Evolutionary conservation across 2,797 vertebrate genomes (phyloP), one percentile per base, ranked within the genome.

Genomic region (Rhincodon typus): DNA sequence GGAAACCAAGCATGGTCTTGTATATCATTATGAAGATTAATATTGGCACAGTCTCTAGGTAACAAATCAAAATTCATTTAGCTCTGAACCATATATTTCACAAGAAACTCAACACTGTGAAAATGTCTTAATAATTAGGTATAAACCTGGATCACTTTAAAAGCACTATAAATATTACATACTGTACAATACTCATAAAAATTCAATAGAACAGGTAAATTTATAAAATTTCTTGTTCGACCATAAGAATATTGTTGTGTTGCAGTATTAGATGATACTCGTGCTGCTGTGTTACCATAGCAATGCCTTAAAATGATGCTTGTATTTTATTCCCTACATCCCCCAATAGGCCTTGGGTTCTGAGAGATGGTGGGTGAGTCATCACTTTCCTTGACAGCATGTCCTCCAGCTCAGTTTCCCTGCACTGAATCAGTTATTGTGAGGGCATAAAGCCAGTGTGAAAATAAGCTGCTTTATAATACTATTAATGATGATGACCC

Each of bases 391-490:
- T 94, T 96, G 79, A 86, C 96, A 96, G 96, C 97, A 97, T 97
- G 95, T 93, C 96, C 96, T 97, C 96, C 96, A 87, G 96, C 95
- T 96, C 94, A 66, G 10, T 96, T 96, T 97, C 96, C 96, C 96
- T 95, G 19, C 96, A 96, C 94, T 96, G 95, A 94, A 96, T 94
- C 95, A 95, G 95, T 97, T 96, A 98, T 98, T 97, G 98, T 95
- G 95, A 95, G 97, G 96, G 97, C 97, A 98, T 98, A 98, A 97
- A 97, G 96, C 96, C 97, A 96, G 97, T 97, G 97, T 97, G 98
- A 97, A 97, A 97, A 98, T 97, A 97, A 97, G 97, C 96, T 96
- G 96, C 97, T 97, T 96, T 96, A 96, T 96, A 96, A 66, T 53
- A 84, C 30, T 23, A 94, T 30, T 72, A 57, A 91, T 93, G 70